Evolutionary conservation across 1,140 invertebrate genomes (phyloP).

Genomic region (Ceratosolen solmsi): DNA sequence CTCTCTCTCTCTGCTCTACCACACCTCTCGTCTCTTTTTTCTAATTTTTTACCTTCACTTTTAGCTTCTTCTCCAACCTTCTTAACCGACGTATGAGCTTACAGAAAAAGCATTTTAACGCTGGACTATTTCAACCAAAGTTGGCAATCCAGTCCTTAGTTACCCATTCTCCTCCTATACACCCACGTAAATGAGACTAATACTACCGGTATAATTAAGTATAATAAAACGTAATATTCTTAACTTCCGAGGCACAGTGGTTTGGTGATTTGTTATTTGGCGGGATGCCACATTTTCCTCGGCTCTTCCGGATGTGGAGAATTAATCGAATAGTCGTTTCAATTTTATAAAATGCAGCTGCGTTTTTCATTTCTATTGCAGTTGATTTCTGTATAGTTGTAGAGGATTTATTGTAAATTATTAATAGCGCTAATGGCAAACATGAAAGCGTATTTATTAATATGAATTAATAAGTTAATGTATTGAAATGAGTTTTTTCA

Average conservation of each 20-base stretch:
- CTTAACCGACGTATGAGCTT: not conserved
- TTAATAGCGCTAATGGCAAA: not conserved
- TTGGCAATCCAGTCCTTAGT: not conserved
- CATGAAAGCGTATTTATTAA: not conserved
- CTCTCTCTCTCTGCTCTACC: not conserved
- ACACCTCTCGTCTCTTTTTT: not conserved
- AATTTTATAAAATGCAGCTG: not conserved
- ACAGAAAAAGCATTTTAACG: not conserved
- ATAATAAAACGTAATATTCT: slow-evolving; percentile 49
- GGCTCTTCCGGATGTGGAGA: not conserved
- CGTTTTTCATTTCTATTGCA: not conserved
- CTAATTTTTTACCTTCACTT: not conserved
- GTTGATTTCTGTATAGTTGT: not conserved
- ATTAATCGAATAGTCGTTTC: slow-evolving; percentile 18
- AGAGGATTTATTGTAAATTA: not conserved
- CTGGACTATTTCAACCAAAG: not conserved
- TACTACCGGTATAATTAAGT: slow-evolving; percentile 27
- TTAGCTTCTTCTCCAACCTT: not conserved
- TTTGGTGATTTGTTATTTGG: slow-evolving; percentile 12
- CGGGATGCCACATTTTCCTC: not conserved
- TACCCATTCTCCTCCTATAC: not conserved
- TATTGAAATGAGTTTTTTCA: not conserved
- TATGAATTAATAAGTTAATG: not conserved
- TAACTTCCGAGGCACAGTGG: not conserved
- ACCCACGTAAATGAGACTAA: slow-evolving; percentile 1